Base-by-base conservation (phyloP, 2,113 vertebrate genomes). In the Amazona guildingii region DNA sequence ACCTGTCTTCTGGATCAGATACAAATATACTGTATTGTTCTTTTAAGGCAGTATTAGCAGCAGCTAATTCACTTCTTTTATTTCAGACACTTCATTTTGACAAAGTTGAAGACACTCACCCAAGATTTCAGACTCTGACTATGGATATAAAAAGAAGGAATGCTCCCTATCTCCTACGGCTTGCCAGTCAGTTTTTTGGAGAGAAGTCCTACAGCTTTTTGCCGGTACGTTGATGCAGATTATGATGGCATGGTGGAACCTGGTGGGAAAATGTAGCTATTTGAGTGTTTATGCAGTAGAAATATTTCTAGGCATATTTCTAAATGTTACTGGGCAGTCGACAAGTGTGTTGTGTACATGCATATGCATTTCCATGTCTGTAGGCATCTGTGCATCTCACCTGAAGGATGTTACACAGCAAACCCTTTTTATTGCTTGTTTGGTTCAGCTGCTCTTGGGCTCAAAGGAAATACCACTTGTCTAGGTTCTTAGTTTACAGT, bases 101-200 rank as follows among this genome's bases (percentile, higher is more conserved):
- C 46, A 25, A 31, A 4, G 96, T 98, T 39, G 74, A 98, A 81
- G 97, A 97, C 4, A 27, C 98, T 90, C 99, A 99, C 61, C 97
- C 98, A 49, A 95, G 97, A 35, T 99, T 99, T 75, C 97, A 98
- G 90, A 61, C 74, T 6, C 98, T 99, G 83, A 98, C 97, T 31
- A 25, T 33, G 11, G 97, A 98, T 11, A 98, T 99, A 94, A 99
- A 98, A 97, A 98, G 98, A 23, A 97, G 86, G 7, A 97, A 97
- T 46, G 95, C 97, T 8, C 97, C 98, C 5, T 99, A 98, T 81
- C 96, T 98, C 69, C 96, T 99, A 75, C 98, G 98, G 88, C 91
- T 99, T 19, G 99, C 99, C 85, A 99, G 97, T 63, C 98, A 98
- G 28, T 97, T 99, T 11, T 99, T 98, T 35, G 99, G 99, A 94